A percentile compares a stretch with the other conserved stretches of the same genome.
Conservation (phyloP, 2,113 vertebrate species). For the Cebus imitator region DNA sequence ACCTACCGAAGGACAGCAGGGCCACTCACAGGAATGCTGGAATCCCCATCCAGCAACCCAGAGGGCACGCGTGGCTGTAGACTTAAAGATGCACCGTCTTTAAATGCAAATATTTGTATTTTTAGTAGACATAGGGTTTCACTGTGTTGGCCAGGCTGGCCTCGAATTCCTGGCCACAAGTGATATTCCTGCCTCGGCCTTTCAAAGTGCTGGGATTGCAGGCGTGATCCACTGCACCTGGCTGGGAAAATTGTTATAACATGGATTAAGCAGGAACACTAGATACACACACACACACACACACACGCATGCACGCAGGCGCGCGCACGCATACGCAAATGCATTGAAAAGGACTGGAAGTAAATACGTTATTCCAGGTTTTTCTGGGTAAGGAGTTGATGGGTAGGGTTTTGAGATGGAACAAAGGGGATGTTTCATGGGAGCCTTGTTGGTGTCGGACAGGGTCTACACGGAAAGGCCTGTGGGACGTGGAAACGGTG, state of each 20-base stretch:
- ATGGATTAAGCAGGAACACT: not conserved
- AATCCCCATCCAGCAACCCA: not conserved
- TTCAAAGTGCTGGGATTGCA: no score
- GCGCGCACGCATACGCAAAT: no score
- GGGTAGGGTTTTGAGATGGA: not conserved
- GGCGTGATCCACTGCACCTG: no score
- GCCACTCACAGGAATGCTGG: not conserved
- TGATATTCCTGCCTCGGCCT: no score
- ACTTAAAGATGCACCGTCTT: not conserved
- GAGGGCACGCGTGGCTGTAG: not conserved
- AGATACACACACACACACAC: not conserved
- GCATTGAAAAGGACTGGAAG: not conserved
- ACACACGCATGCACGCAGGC: no score
- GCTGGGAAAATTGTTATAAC: not conserved
- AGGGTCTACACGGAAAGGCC: no score
- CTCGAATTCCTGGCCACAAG: no score
- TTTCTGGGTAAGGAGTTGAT: not conserved
- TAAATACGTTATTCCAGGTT: not conserved
- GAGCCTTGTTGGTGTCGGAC: not conserved
- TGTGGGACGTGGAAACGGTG: rapidly evolving
- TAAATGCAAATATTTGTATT: no score
- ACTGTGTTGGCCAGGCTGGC: no score
- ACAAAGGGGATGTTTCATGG: not conserved
- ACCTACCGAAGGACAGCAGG: not conserved
- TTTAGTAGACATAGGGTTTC: no score